phyloP scores from a whole-genome alignment of 37 sponge, comb jelly and placozoan species.

The Chondrosia reniformis region DNA sequence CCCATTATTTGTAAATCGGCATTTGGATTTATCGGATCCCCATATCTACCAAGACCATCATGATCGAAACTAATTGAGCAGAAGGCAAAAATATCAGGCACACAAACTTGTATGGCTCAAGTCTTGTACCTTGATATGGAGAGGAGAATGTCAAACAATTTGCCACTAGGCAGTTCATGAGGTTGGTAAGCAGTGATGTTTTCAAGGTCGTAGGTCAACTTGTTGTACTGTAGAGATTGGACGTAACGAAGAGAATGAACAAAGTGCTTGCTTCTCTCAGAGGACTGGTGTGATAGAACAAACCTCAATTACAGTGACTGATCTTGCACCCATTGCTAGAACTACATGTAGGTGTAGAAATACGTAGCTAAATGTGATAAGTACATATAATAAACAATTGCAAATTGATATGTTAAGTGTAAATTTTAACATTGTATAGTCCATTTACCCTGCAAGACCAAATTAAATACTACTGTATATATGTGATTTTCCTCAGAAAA shows the following conservation, averaged over 20 bases:
- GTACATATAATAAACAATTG: not conserved
- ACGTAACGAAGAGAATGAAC: not conserved
- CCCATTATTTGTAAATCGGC: slow-evolving; percentile 64
- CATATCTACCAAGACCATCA: slow-evolving; percentile 87
- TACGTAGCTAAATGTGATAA: not conserved
- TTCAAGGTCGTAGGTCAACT: slow-evolving; percentile 52
- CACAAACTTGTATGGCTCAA: not conserved
- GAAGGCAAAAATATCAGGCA: not conserved
- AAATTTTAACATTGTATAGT: no score
- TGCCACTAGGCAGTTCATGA: not conserved
- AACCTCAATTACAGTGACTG: slow-evolving; percentile 62
- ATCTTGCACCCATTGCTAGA: slow-evolving; percentile 47
- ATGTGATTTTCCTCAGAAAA: no score
- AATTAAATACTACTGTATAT: no score
- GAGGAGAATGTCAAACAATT: slow-evolving; percentile 7
- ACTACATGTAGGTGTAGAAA: not conserved
- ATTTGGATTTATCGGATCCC: slow-evolving; percentile 73
- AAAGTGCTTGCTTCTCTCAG: not conserved
- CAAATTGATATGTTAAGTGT: no score
- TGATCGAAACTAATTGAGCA: slow-evolving; percentile 64
- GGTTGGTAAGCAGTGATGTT: slow-evolving; percentile 38
- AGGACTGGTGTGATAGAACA: not conserved
- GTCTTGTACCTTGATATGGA: slow-evolving; percentile 25
- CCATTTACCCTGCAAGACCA: no score
- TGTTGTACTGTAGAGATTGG: slow-evolving; percentile 38